Percentiles rank a stretch among this genome's conserved stretches.
phyloP scores from a whole-genome alignment of 2,113 vertebrate genomes.

The Antigone vipio region DNA sequence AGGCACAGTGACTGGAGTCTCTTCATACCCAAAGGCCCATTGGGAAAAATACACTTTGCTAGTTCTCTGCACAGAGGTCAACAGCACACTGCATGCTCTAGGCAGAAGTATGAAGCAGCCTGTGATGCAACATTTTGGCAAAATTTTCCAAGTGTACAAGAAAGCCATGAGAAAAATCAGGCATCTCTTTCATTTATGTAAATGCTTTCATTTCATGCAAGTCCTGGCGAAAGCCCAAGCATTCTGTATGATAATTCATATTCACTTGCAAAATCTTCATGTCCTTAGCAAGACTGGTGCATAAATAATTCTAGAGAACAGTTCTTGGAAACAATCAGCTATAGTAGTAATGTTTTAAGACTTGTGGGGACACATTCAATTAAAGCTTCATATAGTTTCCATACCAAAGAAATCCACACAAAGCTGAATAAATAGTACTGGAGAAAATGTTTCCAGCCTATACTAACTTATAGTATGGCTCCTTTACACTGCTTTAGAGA shows the following conservation, averaged over 20 bases:
- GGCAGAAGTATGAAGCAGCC: neutral
- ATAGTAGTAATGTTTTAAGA: neutral
- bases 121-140: neutral
- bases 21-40: neutral
- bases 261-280: neutral
- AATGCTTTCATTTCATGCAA: neutral
- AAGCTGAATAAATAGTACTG: slow-evolving; percentile 8
- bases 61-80: neutral
- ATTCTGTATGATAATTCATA: neutral
- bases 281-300: neutral
- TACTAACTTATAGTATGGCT: neutral
- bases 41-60: neutral
- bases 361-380: slow-evolving; percentile 22
- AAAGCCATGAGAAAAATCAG: neutral
- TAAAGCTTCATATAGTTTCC: slow-evolving; percentile 7
- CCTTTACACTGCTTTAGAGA: neutral
- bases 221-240: neutral
- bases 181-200: neutral
- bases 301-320: neutral
- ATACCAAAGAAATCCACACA: neutral
- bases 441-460: neutral
- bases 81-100: neutral
- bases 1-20: neutral
- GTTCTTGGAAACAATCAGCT: neutral
- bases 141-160: neutral